A percentile compares a stretch with the other conserved stretches of the same genome.
Evolutionary conservation across 2,113 vertebrate species (phyloP).

Genomic region (Pelecanoides urinatrix): DNA sequence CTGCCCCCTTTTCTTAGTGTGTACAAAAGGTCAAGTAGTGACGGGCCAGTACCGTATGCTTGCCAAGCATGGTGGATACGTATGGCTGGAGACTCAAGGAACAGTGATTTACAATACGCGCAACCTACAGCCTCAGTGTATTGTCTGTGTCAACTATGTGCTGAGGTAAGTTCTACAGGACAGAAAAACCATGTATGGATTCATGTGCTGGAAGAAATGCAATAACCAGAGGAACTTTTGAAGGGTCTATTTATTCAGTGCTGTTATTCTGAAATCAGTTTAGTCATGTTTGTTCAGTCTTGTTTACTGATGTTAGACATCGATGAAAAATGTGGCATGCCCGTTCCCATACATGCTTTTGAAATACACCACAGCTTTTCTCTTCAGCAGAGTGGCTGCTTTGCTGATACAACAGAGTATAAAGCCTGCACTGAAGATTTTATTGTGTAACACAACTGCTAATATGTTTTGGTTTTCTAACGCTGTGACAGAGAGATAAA

Average conservation of each 20-base stretch:
- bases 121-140: conserved; percentile 86
- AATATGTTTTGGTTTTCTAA: neutral
- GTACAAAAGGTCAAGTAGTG: conserved; percentile 89
- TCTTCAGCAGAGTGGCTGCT: neutral
- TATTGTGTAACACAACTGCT: neutral
- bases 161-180: conserved; percentile 79
- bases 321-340: neutral
- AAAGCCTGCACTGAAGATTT: neutral
- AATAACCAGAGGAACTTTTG: neutral
- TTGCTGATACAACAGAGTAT: neutral
- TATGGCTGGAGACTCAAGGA: conserved; percentile 93
- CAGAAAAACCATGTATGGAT: neutral
- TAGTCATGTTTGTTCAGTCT: conserved; percentile 24
- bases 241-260: neutral
- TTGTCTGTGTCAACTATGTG: conserved; percentile 91
- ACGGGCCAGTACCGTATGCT: conserved; percentile 92
- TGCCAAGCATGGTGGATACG: conserved; percentile 89
- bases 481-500: neutral
- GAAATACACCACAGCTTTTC: neutral
- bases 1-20: conserved; percentile 77
- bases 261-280: neutral
- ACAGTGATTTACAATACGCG: conserved; percentile 86
- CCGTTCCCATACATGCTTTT: neutral
- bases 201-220: neutral
- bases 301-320: conserved; percentile 37